A percentile compares a stretch with the other conserved stretches of the same genome.
Conservation (phyloP, 2,888 invertebrate species). For the Sturmia bella region DNA sequence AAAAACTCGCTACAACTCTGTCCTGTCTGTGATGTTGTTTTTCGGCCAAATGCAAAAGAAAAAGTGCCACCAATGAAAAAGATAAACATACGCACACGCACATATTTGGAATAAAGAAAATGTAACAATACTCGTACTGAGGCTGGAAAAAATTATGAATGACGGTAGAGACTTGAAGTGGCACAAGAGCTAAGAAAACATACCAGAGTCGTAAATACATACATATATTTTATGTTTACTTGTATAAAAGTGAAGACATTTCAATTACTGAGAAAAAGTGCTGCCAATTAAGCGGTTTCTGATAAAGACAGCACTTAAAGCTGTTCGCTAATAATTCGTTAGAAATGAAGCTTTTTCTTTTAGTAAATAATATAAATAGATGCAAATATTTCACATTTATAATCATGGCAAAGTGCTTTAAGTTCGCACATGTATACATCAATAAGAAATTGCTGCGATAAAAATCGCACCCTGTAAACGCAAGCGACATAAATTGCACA, state of each 20-base stretch:
- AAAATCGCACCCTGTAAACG: too few species aligned
- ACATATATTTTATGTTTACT: too few species aligned
- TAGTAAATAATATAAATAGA: too few species aligned
- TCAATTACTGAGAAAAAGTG: background rate
- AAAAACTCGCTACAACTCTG: conserved; percentile 7
- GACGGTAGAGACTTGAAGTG: conserved; percentile 31
- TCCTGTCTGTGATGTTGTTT: background rate
- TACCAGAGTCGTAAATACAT: background rate
- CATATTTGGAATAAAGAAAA: background rate
- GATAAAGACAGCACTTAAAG: background rate
- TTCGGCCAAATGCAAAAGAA: conserved; percentile 22
- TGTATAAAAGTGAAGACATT: background rate
- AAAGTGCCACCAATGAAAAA: conserved; percentile 27
- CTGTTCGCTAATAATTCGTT: too few species aligned
- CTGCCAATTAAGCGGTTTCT: conserved; percentile 1
- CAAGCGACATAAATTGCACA: too few species aligned
- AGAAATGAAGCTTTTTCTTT: too few species aligned
- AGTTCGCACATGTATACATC: too few species aligned
- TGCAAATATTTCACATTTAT: too few species aligned
- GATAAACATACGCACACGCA: background rate
- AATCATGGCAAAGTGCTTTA: too few species aligned
- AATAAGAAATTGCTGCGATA: too few species aligned
- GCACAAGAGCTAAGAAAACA: conserved; percentile 56
- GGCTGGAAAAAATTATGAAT: conserved; percentile 39
- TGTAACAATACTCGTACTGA: conserved; percentile 19